Evolutionary conservation across 2,797 vertebrate species (phyloP), one percentile per base, ranked within the genome.

Genomic region (Lateolabrax maculatus): DNA sequence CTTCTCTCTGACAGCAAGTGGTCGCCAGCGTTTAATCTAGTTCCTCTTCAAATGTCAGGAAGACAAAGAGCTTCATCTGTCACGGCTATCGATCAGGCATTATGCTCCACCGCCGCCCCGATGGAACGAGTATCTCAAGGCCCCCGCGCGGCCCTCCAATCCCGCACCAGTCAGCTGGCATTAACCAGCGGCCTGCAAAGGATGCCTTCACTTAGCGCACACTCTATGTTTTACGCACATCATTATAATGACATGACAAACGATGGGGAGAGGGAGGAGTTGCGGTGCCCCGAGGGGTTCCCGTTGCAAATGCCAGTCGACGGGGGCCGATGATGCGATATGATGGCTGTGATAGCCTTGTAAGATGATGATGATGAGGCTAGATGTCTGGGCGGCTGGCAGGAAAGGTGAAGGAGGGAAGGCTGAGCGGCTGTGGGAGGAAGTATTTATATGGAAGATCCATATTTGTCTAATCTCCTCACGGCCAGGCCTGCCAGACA

Each of bases 1-100:
- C 49, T 39, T 48, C 74, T 69, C 77, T 58, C 78, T 86, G 90
- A 91, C 84, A 85, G 84, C 82, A 39, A 87, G 81, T 51, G 69
- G 86, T 87, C 84, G 65, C 81, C 84, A 69, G 69, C 85, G 7
- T 91, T 93, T 92, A 92, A 94, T 93, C 90, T 88, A 89, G 78
- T 90, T 91, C 91, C 88, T 92, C 90, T 90, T 92, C 91, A 92
- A 84, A 91, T 91, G 92, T 95, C 94, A 94, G 81, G 86, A 90
- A 91, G 91, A 93, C 89, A 90, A 89, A 94, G 77, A 75, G 79
- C 85, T 92, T 94, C 92, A 94, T 95, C 88, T 84, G 92, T 94
- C 94, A 94, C 60, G 25, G 73, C 80, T 77, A 94, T 95, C 86
- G 91, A 94, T 95, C 93, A 90, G 83, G 65, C 79, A 55, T 87